phyloP scores from a whole-genome alignment of 2,113 vertebrate species.

The Eidolon helvum region DNA sequence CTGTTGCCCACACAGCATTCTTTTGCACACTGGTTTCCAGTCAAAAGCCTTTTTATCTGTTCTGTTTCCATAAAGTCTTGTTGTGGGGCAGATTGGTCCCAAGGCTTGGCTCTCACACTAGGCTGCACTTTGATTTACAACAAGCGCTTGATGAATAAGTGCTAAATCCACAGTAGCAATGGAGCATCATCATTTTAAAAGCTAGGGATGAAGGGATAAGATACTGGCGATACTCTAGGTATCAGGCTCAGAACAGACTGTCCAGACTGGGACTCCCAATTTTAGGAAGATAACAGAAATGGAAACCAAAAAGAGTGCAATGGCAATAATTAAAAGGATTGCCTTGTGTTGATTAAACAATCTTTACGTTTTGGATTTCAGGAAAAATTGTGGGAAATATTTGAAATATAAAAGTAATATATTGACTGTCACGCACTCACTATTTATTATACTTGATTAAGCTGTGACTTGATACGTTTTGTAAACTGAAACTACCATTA shows the following conservation, averaged over 20 bases:
- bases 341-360: background rate
- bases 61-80: background rate
- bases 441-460: conserved; percentile 13
- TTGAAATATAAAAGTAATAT: conserved; percentile 20
- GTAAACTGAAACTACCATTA: conserved; percentile 66
- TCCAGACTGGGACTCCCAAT: background rate
- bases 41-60: background rate
- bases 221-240: background rate
- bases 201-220: background rate
- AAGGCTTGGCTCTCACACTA: background rate
- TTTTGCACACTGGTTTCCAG: background rate
- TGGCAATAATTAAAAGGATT: background rate
- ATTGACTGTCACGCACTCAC: background rate
- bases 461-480: conserved; percentile 38
- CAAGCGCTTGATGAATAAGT: background rate
- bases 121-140: background rate
- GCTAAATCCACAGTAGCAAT: background rate
- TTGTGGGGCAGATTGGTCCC: background rate
- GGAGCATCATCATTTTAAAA: background rate
- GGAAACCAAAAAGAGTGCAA: background rate
- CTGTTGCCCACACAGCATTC: background rate
- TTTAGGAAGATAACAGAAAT: background rate
- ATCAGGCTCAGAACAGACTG: background rate
- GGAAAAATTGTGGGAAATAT: background rate
- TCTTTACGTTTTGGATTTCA: conserved; percentile 31